phyloP scores from a whole-genome alignment of 1,140 invertebrate genomes.

The Magallana ariakensis region DNA sequence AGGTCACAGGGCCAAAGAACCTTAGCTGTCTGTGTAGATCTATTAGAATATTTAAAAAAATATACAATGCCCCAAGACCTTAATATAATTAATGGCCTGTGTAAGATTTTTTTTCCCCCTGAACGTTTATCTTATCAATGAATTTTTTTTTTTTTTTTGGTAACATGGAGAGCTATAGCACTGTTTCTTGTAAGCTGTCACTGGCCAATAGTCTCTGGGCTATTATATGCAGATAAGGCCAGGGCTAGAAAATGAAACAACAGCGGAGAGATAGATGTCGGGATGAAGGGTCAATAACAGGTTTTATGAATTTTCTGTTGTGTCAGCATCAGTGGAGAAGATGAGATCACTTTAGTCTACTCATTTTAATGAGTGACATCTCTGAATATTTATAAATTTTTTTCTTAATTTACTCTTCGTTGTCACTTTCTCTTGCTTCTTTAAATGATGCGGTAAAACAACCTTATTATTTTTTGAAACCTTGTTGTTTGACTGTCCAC shows the following conservation, averaged over 20 bases:
- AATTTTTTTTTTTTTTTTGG: background rate
- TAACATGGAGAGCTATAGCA: background rate
- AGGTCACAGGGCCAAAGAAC: background rate
- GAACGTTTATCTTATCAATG: background rate
- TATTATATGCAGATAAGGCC: background rate
- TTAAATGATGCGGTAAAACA: too few relatives aligned
- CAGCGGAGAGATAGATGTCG: background rate
- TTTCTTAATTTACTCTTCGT: too few relatives aligned
- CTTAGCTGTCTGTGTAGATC: background rate
- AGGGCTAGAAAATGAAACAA: conserved; percentile 2
- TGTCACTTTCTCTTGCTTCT: too few relatives aligned
- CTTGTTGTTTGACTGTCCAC: too few relatives aligned
- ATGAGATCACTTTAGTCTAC: too few relatives aligned
- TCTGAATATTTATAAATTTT: too few relatives aligned
- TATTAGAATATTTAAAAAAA: too few relatives aligned
- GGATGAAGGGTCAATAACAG: background rate
- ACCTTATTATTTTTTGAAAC: too few relatives aligned
- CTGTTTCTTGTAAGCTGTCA: conserved; percentile 3
- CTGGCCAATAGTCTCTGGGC: background rate
- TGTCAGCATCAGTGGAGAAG: too few relatives aligned
- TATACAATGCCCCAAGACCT: background rate
- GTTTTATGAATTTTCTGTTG: too few relatives aligned
- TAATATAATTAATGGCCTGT: background rate
- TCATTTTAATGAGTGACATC: too few relatives aligned
- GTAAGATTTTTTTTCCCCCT: background rate